Evolutionary conservation across 2,888 invertebrate species (phyloP).

Genomic region (Syritta pipiens): DNA sequence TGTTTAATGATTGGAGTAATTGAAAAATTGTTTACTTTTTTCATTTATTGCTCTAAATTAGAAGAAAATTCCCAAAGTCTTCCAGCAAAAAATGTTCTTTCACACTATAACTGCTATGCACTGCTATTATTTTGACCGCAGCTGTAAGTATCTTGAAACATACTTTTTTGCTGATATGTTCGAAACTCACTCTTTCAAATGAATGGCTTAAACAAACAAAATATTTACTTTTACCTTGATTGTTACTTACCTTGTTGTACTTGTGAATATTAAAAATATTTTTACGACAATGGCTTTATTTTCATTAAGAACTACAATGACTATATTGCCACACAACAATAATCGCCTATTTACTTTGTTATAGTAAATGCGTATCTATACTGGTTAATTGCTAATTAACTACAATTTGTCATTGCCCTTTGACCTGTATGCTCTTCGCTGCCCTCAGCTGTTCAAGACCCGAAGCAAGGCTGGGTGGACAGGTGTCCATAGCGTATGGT

Average conservation of each 20-base stretch:
- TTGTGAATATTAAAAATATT: neutral
- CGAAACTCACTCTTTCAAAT: no score
- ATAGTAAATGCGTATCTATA: neutral
- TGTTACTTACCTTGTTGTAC: neutral
- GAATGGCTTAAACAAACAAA: neutral
- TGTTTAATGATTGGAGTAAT: no score
- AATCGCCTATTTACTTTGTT: conserved; percentile 19
- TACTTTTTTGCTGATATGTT: no score
- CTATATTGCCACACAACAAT: conserved; percentile 17
- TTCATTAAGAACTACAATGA: conserved; percentile 34
- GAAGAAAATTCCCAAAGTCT: no score
- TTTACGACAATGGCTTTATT: conserved; percentile 12
- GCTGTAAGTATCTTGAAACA: no score
- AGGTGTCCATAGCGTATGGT: conserved; percentile 39
- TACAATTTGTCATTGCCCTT: conserved; percentile 61
- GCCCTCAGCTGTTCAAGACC: conserved; percentile 18
- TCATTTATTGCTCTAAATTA: no score
- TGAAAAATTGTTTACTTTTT: no score
- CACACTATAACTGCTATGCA: no score
- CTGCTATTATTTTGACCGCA: no score
- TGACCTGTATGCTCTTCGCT: conserved; percentile 34
- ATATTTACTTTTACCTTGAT: neutral
- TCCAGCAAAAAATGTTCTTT: no score
- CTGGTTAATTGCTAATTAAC: conserved; percentile 53
- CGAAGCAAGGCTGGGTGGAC: conserved; percentile 32